phyloP scores from a whole-genome alignment of 2,113 vertebrate species.

The Labeo rohita region DNA sequence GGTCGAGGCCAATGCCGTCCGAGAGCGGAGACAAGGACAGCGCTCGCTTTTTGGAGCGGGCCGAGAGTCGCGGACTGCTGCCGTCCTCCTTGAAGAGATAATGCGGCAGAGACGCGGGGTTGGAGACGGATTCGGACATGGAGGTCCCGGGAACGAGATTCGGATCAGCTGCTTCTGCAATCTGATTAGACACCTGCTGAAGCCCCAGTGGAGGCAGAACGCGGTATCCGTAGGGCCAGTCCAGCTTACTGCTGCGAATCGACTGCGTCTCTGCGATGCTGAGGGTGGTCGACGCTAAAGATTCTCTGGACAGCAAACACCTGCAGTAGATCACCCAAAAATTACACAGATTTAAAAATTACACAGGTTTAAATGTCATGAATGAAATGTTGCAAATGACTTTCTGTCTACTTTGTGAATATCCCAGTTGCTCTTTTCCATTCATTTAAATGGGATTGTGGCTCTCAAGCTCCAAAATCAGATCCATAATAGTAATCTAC shows the following conservation, averaged over 20 bases:
- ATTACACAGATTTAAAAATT: not conserved
- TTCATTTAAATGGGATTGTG: too few species aligned
- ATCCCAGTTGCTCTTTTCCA: too few species aligned
- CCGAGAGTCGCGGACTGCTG: conserved; percentile 76
- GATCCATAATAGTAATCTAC: too few species aligned
- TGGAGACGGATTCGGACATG: conserved; percentile 77
- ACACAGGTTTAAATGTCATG: not conserved
- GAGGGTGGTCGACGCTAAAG: conserved; percentile 83
- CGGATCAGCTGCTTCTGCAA: conserved; percentile 76
- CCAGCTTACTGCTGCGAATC: conserved; percentile 81
- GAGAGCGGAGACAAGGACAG: conserved; percentile 88
- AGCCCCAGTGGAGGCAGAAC: conserved; percentile 78
- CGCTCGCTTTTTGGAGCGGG: conserved; percentile 84
- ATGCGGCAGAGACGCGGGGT: conserved; percentile 80
- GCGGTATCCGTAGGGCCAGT: conserved; percentile 83
- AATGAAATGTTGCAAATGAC: too few species aligned
- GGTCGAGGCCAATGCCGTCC: conserved; percentile 88
- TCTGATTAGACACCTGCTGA: conserved; percentile 72
- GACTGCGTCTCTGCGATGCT: conserved; percentile 87
- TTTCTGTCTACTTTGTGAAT: too few species aligned
- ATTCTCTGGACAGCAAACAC: conserved; percentile 83
- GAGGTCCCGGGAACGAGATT: conserved; percentile 75
- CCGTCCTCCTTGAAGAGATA: conserved; percentile 82
- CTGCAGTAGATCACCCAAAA: conserved; percentile 71
- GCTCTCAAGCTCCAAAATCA: too few species aligned